Base-by-base conservation (phyloP, 1,140 invertebrate species). In the Aphelinus certus region DNA sequence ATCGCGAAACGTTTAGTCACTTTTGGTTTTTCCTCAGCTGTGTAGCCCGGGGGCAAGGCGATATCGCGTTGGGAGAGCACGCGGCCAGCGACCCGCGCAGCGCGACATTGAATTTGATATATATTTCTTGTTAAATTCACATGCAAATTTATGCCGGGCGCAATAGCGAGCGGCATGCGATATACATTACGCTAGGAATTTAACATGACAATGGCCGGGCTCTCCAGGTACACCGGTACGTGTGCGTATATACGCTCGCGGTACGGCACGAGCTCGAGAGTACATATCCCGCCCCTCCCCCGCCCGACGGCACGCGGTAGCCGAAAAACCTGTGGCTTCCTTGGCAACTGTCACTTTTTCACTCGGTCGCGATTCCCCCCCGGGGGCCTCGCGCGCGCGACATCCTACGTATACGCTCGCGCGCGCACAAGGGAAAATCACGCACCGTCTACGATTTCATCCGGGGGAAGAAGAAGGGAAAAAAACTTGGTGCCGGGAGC, bases 131-230 rank as follows among this genome's bases (percentile, higher is more conserved):
- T 42, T 56, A 42, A 42, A 45, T 6, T 58, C 46, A 6, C 43
- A 67, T 73, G 71, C 42, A 73, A 66, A 73, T 73, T 60, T 60
- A 67, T 60, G 64, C 62, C 61, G 61, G 61, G 42, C 26, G 26
- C 26, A 26, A 26, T 26, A 26, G 26, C 42, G 53, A 67, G 45
- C 60, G 45, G 7, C 42, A 6, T 53, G 42, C 63, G 57, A 73
- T 26, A 26, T 26, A 26, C 26, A 26, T 73, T 73, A 73, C 66
- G 66, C 5, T 47, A 1, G 47, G 26, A 73, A 42, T 51, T 73
- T 67, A 67, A 53, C 64, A 67, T 67, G 10, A 73, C 63, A 73
- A 73, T 67, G 42, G 56, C 4, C 9, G 26, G 2, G 26, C 26
- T 26, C 26, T 26, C 26, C 26, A 26, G 26, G 26, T 26, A 26